These are phyloP conservation scores for Drosophila littoralis DNA, from an alignment of 1,140 invertebrate species.

Conservation along the genomic window DNA sequence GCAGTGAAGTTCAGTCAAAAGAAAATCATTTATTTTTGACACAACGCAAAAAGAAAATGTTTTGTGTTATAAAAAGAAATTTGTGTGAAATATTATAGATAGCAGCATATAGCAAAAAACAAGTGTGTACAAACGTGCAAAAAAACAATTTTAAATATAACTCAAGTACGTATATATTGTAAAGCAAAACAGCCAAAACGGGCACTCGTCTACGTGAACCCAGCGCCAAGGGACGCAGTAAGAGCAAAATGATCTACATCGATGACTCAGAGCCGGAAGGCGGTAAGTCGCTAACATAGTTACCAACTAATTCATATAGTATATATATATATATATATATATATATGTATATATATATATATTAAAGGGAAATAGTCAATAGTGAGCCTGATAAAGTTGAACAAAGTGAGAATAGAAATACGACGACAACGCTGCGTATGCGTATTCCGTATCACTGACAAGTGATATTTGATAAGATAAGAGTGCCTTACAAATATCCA, in stretches of 20 bases:
- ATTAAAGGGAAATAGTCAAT: background rate
- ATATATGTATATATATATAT: background rate
- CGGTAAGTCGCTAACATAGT: slow-evolving; percentile 87
- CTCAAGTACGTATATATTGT: background rate
- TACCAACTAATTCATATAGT: background rate
- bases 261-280: slow-evolving; percentile 94
- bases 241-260: slow-evolving; percentile 90
- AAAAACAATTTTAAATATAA: slow-evolving; percentile 7
- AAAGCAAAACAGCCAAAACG: slow-evolving; percentile 58
- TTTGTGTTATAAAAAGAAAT: slow-evolving; percentile 46
- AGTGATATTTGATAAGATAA: slow-evolving; percentile 52
- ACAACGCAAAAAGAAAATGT: slow-evolving; percentile 57
- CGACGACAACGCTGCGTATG: slow-evolving; percentile 32
- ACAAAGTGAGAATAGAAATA: slow-evolving; percentile 1
- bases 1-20: slow-evolving; percentile 58
- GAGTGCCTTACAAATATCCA: slow-evolving; percentile 15
- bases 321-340: slow-evolving; percentile 1
- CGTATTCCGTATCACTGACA: slow-evolving; percentile 45
- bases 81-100: slow-evolving; percentile 41
- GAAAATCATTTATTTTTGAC: slow-evolving; percentile 25
- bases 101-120: slow-evolving; percentile 33
- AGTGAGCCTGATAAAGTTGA: background rate
- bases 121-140: background rate
- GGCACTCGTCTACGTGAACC: slow-evolving; percentile 72
- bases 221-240: slow-evolving; percentile 55